Evolutionary conservation across 2,888 invertebrate genomes (phyloP), one percentile per base, ranked within the genome.

Genomic region (Psylliodes chrysocephalus): DNA sequence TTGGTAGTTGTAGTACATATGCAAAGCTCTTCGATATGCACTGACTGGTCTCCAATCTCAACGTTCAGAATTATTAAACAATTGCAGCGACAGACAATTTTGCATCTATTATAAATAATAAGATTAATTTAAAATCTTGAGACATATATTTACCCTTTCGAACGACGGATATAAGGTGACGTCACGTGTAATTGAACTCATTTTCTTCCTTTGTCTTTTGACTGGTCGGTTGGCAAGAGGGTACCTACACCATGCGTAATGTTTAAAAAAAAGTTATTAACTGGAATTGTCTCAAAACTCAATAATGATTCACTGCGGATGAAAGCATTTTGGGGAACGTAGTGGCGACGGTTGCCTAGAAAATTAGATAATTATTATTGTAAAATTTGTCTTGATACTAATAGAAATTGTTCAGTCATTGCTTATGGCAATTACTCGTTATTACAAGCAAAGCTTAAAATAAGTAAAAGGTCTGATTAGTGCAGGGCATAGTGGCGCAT

Each of bases 31-130:
- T n/a, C n/a, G n/a, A n/a, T n/a, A n/a, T n/a, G n/a, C n/a, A n/a
- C n/a, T n/a, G n/a, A n/a, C n/a, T n/a, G n/a, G n/a, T n/a, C n/a
- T n/a, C 18, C 42, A 42, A 42, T 42, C 28, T 55, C 18, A 55
- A 33, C 30, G 46, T 8, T 14, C 19, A 17, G 44, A 46, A 6
- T n/a, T 4, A 66, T 59, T 44, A 71, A 69, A 67, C 73, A 73
- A 72, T 73, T 72, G 69, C 63, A 66, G 40, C 69, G 71, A n/a
- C n/a, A n/a, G 68, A 74, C 71, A 67, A 74, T 73, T 72, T 77
- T 73, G 74, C 74, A 74, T 76, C 75, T 67, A 76, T 77, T 77
- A 77, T 75, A 75, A 76, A 75, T 74, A 77, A 77, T 75, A 71
- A 74, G 72, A 73, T 71, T 73, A 76, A 77, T 77, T 77, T 75